Base-by-base conservation (phyloP, 2,888 invertebrate genomes). In the Lasioglossum zephyrum region DNA sequence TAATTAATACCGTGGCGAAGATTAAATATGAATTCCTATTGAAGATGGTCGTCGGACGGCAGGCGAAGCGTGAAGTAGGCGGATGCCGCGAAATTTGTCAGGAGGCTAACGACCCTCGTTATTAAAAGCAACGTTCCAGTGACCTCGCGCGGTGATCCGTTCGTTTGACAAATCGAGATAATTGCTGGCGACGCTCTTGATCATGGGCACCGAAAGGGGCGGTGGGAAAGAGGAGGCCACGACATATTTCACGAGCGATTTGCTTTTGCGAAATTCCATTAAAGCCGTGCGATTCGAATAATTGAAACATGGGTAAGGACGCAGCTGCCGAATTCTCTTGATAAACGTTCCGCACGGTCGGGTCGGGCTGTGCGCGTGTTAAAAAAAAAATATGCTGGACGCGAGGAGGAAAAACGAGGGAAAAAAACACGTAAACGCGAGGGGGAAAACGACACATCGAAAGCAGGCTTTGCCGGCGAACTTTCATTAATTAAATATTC, bases 51-150 rank as follows among this genome's bases (percentile, higher is more conserved):
- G 88, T 79, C 84, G 74, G 87, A 73, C 82, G 78, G 44, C 79
- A 91, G 89, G 39, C 91, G 88, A 84, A 91, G 92, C 93, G 92
- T 92, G 86, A 93, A 92, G 86, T 81, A 84, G 81, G 91, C 85
- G 92, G 91, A 89, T 88, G 91, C 85, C 90, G 87, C 92, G 93
- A 94, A 94, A 94, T 94, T 94, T 93, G 93, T 94, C 94, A 94
- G 93, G 94, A 93, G 93, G 92, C 92, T 94, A 94, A 94, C 93
- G 94, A 94, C 93, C 94, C 95, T 93, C 93, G 93, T 94, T 94
- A 95, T 94, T 94, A 94, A 94, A 94, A 94, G 94, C 94, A 94
- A 94, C 94, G 94, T 94, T 93, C 93, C 92, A 93, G 89, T 93
- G 93, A 94, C 89, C 93, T 93, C 90, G 90, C 92, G 90, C 16